Percentiles rank a stretch among this genome's conserved stretches.
Evolutionary conservation across 2,113 vertebrate genomes (phyloP).

Genomic region (Odocoileus virginianus): DNA sequence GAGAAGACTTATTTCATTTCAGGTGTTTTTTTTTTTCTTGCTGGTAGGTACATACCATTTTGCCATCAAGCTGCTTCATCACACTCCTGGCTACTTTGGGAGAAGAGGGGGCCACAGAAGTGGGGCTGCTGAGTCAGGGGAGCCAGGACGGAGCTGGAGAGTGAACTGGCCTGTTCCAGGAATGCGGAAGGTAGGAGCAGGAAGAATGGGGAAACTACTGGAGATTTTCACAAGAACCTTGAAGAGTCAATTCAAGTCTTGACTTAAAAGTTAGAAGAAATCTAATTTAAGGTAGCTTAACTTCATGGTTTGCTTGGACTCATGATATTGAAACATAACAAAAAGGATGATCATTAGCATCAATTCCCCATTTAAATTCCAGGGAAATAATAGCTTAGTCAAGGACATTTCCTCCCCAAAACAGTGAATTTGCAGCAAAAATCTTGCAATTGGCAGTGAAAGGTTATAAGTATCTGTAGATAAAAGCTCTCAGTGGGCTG

Average conservation of each 20-base stretch:
- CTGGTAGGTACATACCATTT: not conserved
- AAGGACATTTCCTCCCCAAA: not conserved
- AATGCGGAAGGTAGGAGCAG: not conserved
- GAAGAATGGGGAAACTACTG: not conserved
- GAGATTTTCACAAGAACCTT: not conserved
- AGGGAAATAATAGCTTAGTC: not conserved
- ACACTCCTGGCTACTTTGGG: not conserved
- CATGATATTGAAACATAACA: not conserved
- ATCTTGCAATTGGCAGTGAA: not conserved
- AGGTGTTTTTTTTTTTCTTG: not conserved
- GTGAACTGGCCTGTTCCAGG: not conserved
- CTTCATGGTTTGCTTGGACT: not conserved
- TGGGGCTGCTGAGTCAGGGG: not conserved
- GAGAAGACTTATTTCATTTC: not conserved
- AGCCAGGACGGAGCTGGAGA: not conserved
- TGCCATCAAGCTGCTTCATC: not conserved
- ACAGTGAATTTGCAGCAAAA: not conserved
- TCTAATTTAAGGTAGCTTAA: not conserved
- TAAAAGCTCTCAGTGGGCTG: not conserved
- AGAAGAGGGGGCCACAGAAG: not conserved
- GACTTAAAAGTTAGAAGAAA: slow-evolving; percentile 12
- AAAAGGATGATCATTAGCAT: not conserved
- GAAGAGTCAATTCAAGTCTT: not conserved
- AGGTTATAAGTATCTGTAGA: not conserved
- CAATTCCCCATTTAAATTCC: not conserved